phyloP scores from a whole-genome alignment of 2,113 vertebrate species.

The Pygoscelis antarcticus region DNA sequence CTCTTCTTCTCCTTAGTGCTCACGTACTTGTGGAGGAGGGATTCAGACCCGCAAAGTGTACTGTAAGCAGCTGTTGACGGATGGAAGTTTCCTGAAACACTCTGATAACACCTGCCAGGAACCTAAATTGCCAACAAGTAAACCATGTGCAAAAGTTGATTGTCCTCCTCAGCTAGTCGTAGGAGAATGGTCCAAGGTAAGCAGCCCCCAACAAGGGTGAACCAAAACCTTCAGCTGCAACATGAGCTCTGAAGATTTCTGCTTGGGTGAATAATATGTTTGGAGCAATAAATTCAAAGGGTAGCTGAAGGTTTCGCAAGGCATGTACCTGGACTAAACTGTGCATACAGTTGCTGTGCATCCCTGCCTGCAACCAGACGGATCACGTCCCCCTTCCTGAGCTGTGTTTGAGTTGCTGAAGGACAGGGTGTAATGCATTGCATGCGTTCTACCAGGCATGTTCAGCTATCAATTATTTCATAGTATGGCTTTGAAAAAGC shows the following conservation, averaged over 20 bases:
- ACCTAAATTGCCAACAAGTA: conserved; percentile 68
- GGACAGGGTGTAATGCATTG: neutral
- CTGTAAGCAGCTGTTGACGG: conserved; percentile 87
- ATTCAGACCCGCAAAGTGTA: conserved; percentile 82
- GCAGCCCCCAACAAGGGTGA: neutral
- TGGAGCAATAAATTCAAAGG: neutral
- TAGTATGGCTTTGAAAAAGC: neutral
- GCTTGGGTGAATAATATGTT: neutral
- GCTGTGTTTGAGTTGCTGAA: neutral
- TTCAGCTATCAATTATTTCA: neutral
- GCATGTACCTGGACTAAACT: neutral
- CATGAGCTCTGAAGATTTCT: neutral
- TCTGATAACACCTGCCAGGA: conserved; percentile 76
- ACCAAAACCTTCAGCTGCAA: neutral
- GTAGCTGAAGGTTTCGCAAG: neutral
- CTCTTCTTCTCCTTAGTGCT: conserved; percentile 77
- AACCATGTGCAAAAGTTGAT: conserved; percentile 80
- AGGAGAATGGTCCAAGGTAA: conserved; percentile 89
- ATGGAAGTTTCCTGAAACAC: conserved; percentile 82
- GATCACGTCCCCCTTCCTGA: neutral
- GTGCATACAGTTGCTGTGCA: neutral
- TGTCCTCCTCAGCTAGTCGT: conserved; percentile 80
- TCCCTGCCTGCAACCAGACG: neutral
- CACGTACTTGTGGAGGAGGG: conserved; percentile 86
- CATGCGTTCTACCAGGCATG: neutral